Evolutionary conservation across 2,113 vertebrate species (phyloP).

Genomic region (Gila orcuttii): DNA sequence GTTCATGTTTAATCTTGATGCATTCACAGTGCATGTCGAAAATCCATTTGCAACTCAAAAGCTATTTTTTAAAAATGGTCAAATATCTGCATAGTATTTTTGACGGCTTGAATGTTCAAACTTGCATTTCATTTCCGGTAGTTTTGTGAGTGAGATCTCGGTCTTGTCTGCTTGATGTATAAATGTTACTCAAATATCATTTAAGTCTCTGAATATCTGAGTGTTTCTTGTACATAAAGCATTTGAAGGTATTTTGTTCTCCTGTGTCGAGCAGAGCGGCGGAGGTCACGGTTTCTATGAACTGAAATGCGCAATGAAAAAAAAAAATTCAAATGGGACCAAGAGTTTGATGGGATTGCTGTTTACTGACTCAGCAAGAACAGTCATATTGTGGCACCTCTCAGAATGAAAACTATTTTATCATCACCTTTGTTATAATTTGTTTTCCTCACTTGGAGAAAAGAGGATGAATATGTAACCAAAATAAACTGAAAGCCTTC

Average conservation of each 20-base stretch:
- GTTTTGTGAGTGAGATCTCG: constrained; percentile 78
- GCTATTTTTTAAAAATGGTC: constrained; percentile 55
- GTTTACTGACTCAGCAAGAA: constrained; percentile 39
- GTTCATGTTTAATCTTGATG: constrained; percentile 59
- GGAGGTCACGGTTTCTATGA: constrained; percentile 57
- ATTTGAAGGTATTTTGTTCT: constrained; percentile 70
- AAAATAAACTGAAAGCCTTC: constrained; percentile 41
- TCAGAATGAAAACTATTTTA: constrained; percentile 76
- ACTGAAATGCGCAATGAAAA: constrained; percentile 44
- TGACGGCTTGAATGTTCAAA: constrained; percentile 82
- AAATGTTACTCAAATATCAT: constrained; percentile 77
- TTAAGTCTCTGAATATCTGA: constrained; percentile 76
- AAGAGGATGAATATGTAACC: constrained; percentile 24
- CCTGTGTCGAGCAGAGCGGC: constrained; percentile 52
- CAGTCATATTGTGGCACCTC: constrained; percentile 64
- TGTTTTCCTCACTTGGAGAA: constrained; percentile 33
- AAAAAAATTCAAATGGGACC: constrained; percentile 33
- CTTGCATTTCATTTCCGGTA: constrained; percentile 73
- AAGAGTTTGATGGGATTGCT: constrained; percentile 60
- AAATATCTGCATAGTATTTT: constrained; percentile 65
- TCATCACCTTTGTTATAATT: constrained; percentile 60
- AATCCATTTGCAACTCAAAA: constrained; percentile 59
- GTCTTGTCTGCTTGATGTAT: constrained; percentile 80
- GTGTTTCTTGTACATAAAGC: constrained; percentile 80
- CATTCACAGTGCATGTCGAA: constrained; percentile 68